Conservation (phyloP, 1,140 invertebrate species). For the Rhopalosiphum padi region DNA sequence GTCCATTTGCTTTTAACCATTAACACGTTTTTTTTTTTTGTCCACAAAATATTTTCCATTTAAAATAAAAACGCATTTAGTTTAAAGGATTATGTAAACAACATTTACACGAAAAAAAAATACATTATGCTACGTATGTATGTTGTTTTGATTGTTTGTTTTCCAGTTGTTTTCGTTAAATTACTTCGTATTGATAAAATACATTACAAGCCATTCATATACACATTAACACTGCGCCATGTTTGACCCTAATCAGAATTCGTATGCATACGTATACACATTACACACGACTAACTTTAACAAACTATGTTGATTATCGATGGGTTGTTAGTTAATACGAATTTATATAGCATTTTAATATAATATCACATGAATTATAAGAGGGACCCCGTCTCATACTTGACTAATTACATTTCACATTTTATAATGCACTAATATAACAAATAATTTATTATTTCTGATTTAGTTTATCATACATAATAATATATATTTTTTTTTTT, state of each 20-base stretch:
- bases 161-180: neutral
- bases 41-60: neutral
- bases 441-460: neutral
- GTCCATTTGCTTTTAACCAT: neutral
- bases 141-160: neutral
- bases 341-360: neutral
- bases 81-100: neutral
- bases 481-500: too few species aligned
- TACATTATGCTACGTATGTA: neutral
- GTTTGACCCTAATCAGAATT: slow-evolving; percentile 1
- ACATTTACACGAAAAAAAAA: neutral
- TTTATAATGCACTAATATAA: neutral
- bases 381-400: neutral
- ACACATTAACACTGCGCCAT: neutral
- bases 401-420: neutral
- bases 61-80: neutral
- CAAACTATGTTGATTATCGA: neutral
- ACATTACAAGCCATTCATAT: neutral
- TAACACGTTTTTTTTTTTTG: neutral
- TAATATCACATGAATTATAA: neutral
- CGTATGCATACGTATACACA: neutral
- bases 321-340: neutral
- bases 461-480: neutral
- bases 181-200: neutral
- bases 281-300: neutral